These are phyloP conservation scores for Cantharis lateralis DNA, from an alignment of 2,888 invertebrate genomes.

Conservation along the genomic window DNA sequence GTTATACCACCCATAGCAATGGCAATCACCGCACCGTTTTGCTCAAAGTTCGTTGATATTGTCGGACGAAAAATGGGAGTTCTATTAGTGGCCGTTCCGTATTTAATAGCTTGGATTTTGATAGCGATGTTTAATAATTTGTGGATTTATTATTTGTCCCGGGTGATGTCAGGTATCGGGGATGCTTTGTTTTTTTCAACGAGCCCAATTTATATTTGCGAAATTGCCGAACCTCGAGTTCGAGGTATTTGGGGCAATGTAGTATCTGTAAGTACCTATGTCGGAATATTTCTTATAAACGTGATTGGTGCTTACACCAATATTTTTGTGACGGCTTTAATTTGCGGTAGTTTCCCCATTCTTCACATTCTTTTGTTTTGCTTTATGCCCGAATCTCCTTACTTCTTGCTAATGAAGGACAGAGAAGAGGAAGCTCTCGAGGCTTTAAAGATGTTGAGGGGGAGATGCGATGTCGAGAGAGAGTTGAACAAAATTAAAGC, in stretches of 20 bases:
- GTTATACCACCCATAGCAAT: slow-evolving; percentile 69
- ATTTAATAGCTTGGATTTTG: slow-evolving; percentile 67
- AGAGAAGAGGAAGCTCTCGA: slow-evolving; percentile 54
- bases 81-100: slow-evolving; percentile 64
- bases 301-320: slow-evolving; percentile 63
- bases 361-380: slow-evolving; percentile 62
- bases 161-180: slow-evolving; percentile 63
- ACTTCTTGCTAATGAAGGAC: slow-evolving; percentile 52
- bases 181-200: slow-evolving; percentile 54
- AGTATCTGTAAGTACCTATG: slow-evolving; percentile 56
- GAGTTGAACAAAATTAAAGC: slow-evolving; percentile 37
- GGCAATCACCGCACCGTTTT: slow-evolving; percentile 64
- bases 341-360: slow-evolving; percentile 63
- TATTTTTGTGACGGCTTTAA: slow-evolving; percentile 58
- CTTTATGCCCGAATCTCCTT: slow-evolving; percentile 68
- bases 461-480: slow-evolving; percentile 57
- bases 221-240: slow-evolving; percentile 63
- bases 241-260: slow-evolving; percentile 66
- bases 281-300: slow-evolving; percentile 66
- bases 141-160: slow-evolving; percentile 60
- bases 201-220: slow-evolving; percentile 65
- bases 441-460: slow-evolving; percentile 62
- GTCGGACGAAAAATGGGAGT: slow-evolving; percentile 69
- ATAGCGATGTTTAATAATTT: slow-evolving; percentile 64
- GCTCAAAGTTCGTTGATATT: slow-evolving; percentile 66